phyloP scores from a whole-genome alignment of 2,797 vertebrate species.

The Galaxias olidus region DNA sequence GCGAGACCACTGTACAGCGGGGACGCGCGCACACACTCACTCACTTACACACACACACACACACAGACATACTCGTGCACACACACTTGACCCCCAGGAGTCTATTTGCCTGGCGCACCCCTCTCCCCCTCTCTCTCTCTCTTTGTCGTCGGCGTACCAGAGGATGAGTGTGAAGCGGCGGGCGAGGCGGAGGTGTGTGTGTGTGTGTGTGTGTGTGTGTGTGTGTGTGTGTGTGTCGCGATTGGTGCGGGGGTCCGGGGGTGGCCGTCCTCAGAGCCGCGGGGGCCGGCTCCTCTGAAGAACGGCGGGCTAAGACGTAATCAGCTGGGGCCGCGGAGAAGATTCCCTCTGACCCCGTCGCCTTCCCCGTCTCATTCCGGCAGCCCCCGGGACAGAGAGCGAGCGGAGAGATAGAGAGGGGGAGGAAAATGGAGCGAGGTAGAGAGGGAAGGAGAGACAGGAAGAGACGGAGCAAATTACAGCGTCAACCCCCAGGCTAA shows the following conservation, averaged over 20 bases:
- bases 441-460: slow-evolving; percentile 35
- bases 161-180: too few relatives aligned
- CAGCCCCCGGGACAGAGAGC: slow-evolving; percentile 44
- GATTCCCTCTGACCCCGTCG: slow-evolving; percentile 78
- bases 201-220: slow-evolving; percentile 23
- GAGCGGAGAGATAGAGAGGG: slow-evolving; percentile 31
- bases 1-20: neutral
- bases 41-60: neutral
- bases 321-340: slow-evolving; percentile 72
- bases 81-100: too few relatives aligned
- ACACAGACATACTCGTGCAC: neutral
- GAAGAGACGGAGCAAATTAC: slow-evolving; percentile 72
- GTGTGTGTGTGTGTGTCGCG: slow-evolving; percentile 12
- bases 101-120: too few relatives aligned
- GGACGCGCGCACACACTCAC: neutral
- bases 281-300: slow-evolving; percentile 71
- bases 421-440: slow-evolving; percentile 40
- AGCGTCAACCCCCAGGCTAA: slow-evolving; percentile 75
- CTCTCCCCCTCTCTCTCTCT: too few relatives aligned
- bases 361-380: slow-evolving; percentile 67
- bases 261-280: slow-evolving; percentile 65
- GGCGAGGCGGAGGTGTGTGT: neutral
- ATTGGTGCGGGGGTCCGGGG: slow-evolving; percentile 9
- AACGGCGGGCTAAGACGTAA: slow-evolving; percentile 79
- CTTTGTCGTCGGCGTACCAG: too few relatives aligned